A percentile compares a stretch with the other conserved stretches of the same genome.
These are phyloP conservation scores for Macropus fuliginosus DNA, from an alignment of 2,797 vertebrate species.

Conservation along the genomic window DNA sequence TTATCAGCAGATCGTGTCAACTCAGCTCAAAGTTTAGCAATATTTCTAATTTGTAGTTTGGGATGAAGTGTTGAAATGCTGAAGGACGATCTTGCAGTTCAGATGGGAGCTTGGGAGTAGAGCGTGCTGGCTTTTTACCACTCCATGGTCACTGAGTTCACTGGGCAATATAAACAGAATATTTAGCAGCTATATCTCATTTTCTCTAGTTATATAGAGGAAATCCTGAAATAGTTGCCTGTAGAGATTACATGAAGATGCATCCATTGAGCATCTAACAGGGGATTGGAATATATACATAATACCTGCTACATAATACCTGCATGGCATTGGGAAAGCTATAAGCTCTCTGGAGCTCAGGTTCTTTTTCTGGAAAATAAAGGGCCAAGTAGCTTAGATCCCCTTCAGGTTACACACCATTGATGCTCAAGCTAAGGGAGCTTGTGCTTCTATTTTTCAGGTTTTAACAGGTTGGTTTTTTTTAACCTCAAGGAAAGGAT, in stretches of 20 bases:
- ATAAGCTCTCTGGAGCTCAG: background rate
- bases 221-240: background rate
- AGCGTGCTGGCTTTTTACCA: background rate
- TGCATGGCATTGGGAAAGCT: background rate
- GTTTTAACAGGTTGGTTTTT: background rate
- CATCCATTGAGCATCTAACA: background rate
- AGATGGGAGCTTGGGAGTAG: background rate
- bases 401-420: background rate
- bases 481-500: background rate
- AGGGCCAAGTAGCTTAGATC: background rate
- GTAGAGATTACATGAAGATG: background rate
- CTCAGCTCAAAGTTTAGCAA: conserved; percentile 74
- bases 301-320: background rate
- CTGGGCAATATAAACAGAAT: background rate
- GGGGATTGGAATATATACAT: background rate
- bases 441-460: background rate
- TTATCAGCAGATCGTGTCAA: conserved; percentile 70
- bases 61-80: conserved; percentile 60
- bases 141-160: background rate
- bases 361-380: background rate
- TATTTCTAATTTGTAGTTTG: conserved; percentile 51
- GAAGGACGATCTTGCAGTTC: background rate
- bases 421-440: background rate
- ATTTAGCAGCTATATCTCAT: background rate
- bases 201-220: background rate